Evolutionary conservation across 2,797 vertebrate species (phyloP).

Genomic region (Eleutherodactylus coqui): DNA sequence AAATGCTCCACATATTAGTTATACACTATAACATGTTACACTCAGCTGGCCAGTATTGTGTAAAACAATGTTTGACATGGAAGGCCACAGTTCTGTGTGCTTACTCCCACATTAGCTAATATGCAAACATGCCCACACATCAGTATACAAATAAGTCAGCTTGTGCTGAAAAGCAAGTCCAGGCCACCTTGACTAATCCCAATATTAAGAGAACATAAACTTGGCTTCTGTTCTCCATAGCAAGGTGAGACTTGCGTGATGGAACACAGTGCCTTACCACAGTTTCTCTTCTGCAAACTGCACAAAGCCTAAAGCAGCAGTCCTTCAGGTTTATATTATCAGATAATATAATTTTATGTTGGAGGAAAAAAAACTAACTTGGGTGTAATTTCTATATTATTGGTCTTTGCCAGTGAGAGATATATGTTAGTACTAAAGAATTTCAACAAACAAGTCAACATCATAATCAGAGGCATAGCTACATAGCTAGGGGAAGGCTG

Average conservation of each 20-base stretch:
- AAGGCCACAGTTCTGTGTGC: slow-evolving; percentile 36
- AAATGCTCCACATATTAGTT: not conserved
- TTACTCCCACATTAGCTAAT: slow-evolving; percentile 15
- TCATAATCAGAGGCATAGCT: not conserved
- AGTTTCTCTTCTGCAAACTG: not conserved
- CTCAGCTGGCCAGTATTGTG: not conserved
- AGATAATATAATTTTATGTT: not conserved
- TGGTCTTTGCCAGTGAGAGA: not conserved
- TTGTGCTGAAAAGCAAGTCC: slow-evolving; percentile 15
- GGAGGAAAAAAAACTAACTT: not conserved
- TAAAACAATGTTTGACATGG: slow-evolving; percentile 3
- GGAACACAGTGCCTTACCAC: not conserved
- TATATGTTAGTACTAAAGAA: not conserved
- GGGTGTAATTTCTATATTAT: not conserved
- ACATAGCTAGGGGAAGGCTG: too few species aligned
- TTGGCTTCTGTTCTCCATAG: slow-evolving; percentile 9
- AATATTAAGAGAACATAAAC: slow-evolving; percentile 2
- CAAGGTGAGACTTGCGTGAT: slow-evolving; percentile 32
- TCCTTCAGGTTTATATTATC: not conserved
- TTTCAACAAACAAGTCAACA: too few species aligned
- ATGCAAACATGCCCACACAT: not conserved
- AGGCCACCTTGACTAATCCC: slow-evolving; percentile 16
- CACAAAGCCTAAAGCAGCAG: not conserved
- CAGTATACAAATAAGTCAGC: slow-evolving; percentile 26
- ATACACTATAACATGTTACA: not conserved